These are phyloP conservation scores for Dromococcyx pavoninus DNA, from an alignment of 2,797 vertebrate genomes.

Conservation along the genomic window DNA sequence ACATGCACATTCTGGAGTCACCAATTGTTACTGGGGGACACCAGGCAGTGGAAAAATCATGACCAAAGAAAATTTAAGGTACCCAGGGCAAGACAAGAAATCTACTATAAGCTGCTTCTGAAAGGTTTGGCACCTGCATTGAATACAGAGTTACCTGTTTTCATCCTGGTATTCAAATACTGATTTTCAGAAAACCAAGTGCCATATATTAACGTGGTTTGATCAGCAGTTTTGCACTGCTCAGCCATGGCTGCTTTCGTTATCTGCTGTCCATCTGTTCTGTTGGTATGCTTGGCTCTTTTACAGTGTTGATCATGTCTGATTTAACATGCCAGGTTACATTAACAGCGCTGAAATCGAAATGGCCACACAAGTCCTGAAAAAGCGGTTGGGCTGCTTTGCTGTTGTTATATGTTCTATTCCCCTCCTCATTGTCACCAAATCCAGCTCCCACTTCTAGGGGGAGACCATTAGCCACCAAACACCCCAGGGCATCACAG, in stretches of 20 bases:
- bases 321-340: constrained; percentile 57
- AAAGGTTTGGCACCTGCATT: not conserved
- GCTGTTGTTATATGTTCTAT: not conserved
- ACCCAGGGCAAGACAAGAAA: not conserved
- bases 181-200: not conserved
- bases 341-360: constrained; percentile 50
- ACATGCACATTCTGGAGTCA: not conserved
- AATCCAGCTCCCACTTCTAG: not conserved
- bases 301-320: constrained; percentile 58
- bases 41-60: not conserved
- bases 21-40: not conserved
- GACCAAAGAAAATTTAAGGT: not conserved
- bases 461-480: not conserved
- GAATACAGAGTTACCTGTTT: not conserved
- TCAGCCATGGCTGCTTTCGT: constrained; percentile 20
- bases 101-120: not conserved
- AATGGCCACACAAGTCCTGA: constrained; percentile 22
- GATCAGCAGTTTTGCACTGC: constrained; percentile 27
- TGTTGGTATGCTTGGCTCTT: constrained; percentile 49
- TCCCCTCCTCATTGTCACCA: not conserved
- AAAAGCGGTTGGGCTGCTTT: constrained; percentile 8
- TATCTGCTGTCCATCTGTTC: constrained; percentile 61
- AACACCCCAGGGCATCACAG: constrained; percentile 7
- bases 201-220: not conserved
- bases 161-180: not conserved